Evolutionary conservation across 2,888 invertebrate species (phyloP), one percentile per base, ranked within the genome.

Genomic region (Operophtera brumata): DNA sequence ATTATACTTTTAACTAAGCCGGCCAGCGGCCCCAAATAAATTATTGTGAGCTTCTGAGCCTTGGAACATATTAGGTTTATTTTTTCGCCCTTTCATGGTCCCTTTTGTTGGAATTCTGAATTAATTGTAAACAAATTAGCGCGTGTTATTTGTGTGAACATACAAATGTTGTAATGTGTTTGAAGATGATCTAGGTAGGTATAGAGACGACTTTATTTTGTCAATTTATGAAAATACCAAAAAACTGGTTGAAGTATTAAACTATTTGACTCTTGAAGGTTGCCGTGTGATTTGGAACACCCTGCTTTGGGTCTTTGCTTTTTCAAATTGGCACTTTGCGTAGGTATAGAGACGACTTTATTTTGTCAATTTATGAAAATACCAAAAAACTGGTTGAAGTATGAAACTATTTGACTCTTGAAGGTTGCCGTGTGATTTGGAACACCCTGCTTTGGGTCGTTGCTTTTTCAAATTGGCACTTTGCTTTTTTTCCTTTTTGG

Each of bases 1-100:
- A 83, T 84, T 84, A 82, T 78, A 81, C 78, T 78, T 80, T 80
- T 75, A 82, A 80, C 78, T 79, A 77, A 77, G 73, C 70, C 65
- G 66, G 52, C 67, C 65, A 63, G 62, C 57, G 64, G 62, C 60
- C 66, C 70, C 60, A 71, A 73, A 68, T 77, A 81, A 82, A 58
- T 59, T 61, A 61, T 55, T 55, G 55, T 59, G 40, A 43, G 47
- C 51, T 30, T 55, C 48, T 51, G 41, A 47, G 54, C 47, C n/a
- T 56, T 54, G 52, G 45, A 65, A 56, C 73, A 75, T 71, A 78
- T 74, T 75, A 73, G 69, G 67, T 50, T 65, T 58, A 68, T 71
- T 71, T 76, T 66, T 70, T 66, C 53, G 54, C 45, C 58, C 54
- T 58, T 56, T 56, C 54, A 49, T 52, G 59, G 43, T 47, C 64